Base-by-base conservation (phyloP, 2,797 vertebrate genomes). In the Betta splendens region DNA sequence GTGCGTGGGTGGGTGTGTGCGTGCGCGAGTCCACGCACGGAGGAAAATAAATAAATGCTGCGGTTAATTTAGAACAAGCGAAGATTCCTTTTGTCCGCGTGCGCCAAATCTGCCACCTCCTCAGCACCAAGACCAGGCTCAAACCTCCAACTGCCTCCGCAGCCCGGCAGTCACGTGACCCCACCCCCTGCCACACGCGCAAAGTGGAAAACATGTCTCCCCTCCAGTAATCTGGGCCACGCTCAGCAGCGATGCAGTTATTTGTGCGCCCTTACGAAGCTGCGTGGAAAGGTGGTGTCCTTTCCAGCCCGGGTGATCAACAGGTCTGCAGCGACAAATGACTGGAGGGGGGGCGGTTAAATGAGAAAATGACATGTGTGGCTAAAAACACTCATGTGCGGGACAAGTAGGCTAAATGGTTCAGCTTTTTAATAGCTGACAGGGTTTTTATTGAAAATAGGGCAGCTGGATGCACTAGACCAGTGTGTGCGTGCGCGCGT, bases 101-200 rank as follows among this genome's bases (percentile, higher is more conserved):
- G 48, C 84, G 64, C 65, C 71, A 79, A 75, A 70, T 76, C 58
- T 77, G 56, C 77, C 81, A 75, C 83, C 86, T 85, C 81, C 67
- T 81, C 86, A 76, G 43, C 57, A 52, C 43, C 64, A 72, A 57
- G n/a, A 78, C 57, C 64, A 59, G 47, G 69, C 59, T 53, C 55
- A 71, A 82, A 71, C 73, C 75, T 75, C 32, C 44, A 64, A 64
- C 72, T 49, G 55, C 64, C 75, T 73, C 72, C 75, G 60, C 80
- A 83, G 77, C 64, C 63, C 57, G 17, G 17, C 49, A 53, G 40
- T 64, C 69, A 69, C 45, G 68, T 72, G 74, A 87, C 78, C 68
- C 69, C 64, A 48, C 53, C 60, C 76, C 77, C 62, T 57, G 26
- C 59, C 35, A 62, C 54, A 73, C 57, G 48, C 32, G 57, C 16